A percentile compares a stretch with the other conserved stretches of the same genome.
These are phyloP conservation scores for Marmota flaviventris DNA, from an alignment of 2,113 vertebrate genomes.

Conservation along the genomic window DNA sequence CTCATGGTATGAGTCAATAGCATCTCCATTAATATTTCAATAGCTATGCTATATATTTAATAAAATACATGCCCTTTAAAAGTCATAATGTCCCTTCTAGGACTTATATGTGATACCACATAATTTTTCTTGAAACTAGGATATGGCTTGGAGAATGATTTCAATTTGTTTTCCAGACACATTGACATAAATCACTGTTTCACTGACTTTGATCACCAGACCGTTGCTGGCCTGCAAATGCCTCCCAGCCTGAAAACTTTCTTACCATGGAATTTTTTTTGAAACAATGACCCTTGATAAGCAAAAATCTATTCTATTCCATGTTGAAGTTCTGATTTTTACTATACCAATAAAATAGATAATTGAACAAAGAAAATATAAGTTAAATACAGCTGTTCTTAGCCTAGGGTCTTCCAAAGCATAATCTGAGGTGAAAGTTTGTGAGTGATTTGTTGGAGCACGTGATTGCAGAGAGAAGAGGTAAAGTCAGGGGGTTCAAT, in stretches of 20 bases:
- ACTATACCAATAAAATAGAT: constrained; percentile 59
- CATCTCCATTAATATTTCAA: constrained; percentile 33
- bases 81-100: constrained; percentile 54
- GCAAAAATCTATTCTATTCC: constrained; percentile 20
- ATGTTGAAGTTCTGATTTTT: constrained; percentile 49
- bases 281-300: constrained; percentile 37
- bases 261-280: constrained; percentile 54
- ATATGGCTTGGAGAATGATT: constrained; percentile 65
- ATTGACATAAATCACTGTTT: constrained; percentile 73
- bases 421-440: constrained; percentile 30
- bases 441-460: background rate
- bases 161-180: constrained; percentile 74
- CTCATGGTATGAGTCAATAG: background rate
- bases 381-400: background rate
- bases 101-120: constrained; percentile 36
- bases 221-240: constrained; percentile 41
- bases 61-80: constrained; percentile 54
- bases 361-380: constrained; percentile 47
- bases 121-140: constrained; percentile 63
- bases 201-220: constrained; percentile 30
- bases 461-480: background rate
- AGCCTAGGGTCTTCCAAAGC: background rate
- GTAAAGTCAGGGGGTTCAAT: rapidly evolving
- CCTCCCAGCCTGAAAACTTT: constrained; percentile 54
- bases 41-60: background rate